Conservation (phyloP, 2,797 vertebrate genomes). For the Falco naumanni region DNA sequence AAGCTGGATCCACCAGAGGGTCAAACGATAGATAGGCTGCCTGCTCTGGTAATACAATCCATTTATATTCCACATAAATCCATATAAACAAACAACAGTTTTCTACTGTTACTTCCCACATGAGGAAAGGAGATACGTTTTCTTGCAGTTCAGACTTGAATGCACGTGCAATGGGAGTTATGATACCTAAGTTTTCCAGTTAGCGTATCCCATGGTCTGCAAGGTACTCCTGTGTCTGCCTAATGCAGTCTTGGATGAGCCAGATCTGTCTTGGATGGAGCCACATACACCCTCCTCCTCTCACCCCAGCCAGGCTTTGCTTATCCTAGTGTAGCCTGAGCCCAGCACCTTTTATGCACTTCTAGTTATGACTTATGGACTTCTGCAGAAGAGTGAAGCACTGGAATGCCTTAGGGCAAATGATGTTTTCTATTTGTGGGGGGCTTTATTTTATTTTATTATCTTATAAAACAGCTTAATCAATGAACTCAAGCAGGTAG, state of each 20-base stretch:
- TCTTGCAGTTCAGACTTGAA: not conserved
- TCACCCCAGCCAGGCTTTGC: not conserved
- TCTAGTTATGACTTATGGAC: slow-evolving; percentile 20
- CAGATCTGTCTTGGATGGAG: not conserved
- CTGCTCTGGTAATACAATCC: not conserved
- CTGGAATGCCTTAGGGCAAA: not conserved
- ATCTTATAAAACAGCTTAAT: slow-evolving; percentile 53
- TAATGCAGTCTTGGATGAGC: not conserved
- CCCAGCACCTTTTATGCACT: not conserved
- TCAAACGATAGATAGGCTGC: fast-evolving
- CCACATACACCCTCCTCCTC: not conserved
- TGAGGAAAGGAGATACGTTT: not conserved
- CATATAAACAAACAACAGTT: no score
- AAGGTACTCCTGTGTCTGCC: not conserved
- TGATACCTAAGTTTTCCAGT: fast-evolving
- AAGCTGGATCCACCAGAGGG: fast-evolving
- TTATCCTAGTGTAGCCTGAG: not conserved
- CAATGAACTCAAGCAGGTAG: slow-evolving; percentile 41
- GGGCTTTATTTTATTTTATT: slow-evolving; percentile 7
- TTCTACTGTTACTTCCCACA: not conserved
- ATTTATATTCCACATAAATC: no score
- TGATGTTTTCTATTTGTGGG: not conserved
- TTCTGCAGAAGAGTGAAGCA: not conserved
- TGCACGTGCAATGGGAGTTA: fast-evolving
- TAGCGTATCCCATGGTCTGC: not conserved